phyloP scores from a whole-genome alignment of 2,888 invertebrate genomes.

The Drosophila recens region DNA sequence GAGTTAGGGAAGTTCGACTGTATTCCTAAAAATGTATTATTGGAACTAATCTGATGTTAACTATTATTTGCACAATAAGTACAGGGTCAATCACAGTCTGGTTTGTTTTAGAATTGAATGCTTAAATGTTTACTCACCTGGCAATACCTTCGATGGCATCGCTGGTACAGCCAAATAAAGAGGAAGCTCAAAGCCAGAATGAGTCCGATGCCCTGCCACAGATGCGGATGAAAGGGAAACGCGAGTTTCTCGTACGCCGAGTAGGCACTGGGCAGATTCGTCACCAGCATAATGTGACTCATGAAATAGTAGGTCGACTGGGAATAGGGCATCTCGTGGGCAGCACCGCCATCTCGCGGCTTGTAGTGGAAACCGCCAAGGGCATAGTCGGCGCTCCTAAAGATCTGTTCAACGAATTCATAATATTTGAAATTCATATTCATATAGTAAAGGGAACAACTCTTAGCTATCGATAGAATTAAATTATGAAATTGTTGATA shows the following conservation, averaged over 20 bases:
- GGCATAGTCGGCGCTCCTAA: slow-evolving; percentile 68
- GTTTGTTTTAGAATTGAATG: no score
- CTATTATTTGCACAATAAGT: no score
- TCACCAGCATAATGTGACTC: slow-evolving; percentile 73
- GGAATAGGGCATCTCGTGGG: slow-evolving; percentile 52
- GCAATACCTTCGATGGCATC: slow-evolving; percentile 1
- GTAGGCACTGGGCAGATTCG: slow-evolving; percentile 69
- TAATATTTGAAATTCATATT: no score
- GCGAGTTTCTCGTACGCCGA: slow-evolving; percentile 74
- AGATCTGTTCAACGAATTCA: slow-evolving; percentile 52
- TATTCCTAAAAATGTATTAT: no score
- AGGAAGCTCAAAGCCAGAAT: slow-evolving; percentile 52
- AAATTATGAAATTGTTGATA: neutral
- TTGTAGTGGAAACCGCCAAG: slow-evolving; percentile 75
- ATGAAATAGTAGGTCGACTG: slow-evolving; percentile 73
- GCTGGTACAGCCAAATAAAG: slow-evolving; percentile 30
- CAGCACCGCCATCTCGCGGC: slow-evolving; percentile 40
- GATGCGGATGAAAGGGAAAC: slow-evolving; percentile 68
- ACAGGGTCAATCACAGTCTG: no score
- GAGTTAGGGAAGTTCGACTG: no score
- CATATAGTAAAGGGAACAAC: no score
- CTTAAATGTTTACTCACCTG: slow-evolving; percentile 3
- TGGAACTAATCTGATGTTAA: no score
- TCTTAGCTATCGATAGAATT: neutral
- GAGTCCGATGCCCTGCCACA: slow-evolving; percentile 67